These are phyloP conservation scores for Syncerus caffer DNA, from an alignment of 2,797 vertebrate species.

Conservation along the genomic window DNA sequence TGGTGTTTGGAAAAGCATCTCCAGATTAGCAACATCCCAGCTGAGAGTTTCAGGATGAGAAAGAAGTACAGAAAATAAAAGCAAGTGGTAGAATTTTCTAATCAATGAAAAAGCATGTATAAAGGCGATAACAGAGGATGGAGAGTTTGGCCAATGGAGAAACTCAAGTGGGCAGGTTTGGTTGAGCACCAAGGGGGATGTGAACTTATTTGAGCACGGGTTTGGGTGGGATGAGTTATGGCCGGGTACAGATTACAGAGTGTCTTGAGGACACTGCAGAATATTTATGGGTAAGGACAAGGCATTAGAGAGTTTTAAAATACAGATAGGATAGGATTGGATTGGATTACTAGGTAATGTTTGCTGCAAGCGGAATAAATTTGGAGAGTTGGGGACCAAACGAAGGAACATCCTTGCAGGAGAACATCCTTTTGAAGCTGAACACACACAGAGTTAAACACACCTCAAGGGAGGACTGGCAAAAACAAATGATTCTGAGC, in stretches of 20 bases:
- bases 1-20: neutral
- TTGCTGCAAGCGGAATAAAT: neutral
- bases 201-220: accelerated
- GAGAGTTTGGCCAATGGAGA: accelerated
- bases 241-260: neutral
- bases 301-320: neutral
- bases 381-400: neutral
- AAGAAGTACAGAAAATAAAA: neutral
- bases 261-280: neutral
- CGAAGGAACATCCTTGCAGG: neutral
- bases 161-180: accelerated
- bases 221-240: accelerated
- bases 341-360: neutral
- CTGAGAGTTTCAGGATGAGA: neutral
- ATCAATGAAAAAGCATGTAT: neutral
- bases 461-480: neutral
- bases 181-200: accelerated
- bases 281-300: neutral
- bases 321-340: neutral
- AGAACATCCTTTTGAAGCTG: neutral
- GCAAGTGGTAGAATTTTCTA: neutral
- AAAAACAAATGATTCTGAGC: neutral
- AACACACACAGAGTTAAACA: neutral
- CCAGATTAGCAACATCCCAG: neutral
- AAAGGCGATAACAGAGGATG: neutral